Evolutionary conservation across 2,797 vertebrate species (phyloP), one percentile per base, ranked within the genome.

Genomic region (Siniperca obscura): DNA sequence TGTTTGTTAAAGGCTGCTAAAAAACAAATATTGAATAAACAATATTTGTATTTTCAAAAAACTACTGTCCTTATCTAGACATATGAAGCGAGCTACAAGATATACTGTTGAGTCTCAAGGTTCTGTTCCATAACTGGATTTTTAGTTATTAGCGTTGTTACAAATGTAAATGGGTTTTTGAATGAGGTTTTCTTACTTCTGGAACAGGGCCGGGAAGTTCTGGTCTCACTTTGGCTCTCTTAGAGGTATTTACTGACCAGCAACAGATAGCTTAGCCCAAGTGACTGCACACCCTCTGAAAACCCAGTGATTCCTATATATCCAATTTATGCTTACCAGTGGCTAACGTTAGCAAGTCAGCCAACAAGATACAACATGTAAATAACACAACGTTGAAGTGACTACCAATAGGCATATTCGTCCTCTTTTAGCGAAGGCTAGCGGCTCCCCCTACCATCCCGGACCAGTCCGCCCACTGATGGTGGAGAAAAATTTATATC

Each of bases 21-120:
- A 71, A 42, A 40, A 56, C 44, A 76, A 76, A 48, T 50, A 42
- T n/a, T 2, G 3, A 65, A 27, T 67, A 67, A 59, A 67, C 27
- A 48, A 56, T 21, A 3, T 42, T 42, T 9, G 12, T 42, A 42
- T 42, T 30, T 34, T 34, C 16, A 48, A 48, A 50, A 48, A 48
- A 40, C 42, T n/a, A 16, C 52, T 13, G 7, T 19, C 6, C 42
- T 59, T 62, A 34, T 53, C 17, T 48, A 27, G 71, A 79, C 38
- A 48, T 14, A 53, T 44, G 7, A 78, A 44, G 25, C 11, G 16
- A 60, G 38, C 19, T 46, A 53, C 2, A 14, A 6, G 2, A 50
- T 13, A 12, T 34, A 21, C 10, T 71, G 68, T 48, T 65, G 52
- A 48, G 46, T 56, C 30, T 30, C 30, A 36, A 77, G 21, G 46